Evolutionary conservation across 2,797 vertebrate species (phyloP), one percentile per base, ranked within the genome.

Genomic region (Halcyon leucocephala): DNA sequence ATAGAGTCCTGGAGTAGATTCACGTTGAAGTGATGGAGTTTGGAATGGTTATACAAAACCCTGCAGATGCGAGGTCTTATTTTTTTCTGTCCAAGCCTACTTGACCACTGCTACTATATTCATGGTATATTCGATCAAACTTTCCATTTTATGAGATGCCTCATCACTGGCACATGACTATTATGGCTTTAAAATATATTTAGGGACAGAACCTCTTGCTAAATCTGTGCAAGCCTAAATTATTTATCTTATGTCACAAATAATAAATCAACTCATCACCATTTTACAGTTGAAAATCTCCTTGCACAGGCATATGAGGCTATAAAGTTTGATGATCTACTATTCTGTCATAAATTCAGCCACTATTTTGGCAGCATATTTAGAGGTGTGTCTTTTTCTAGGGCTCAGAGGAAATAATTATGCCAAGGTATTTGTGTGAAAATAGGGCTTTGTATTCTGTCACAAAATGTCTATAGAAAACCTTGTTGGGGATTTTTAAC

Each of bases 201-300:
- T 96, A 96, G 76, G 76, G 89, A 95, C 87, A 90, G 80, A 96
- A 93, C 26, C 24, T 90, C 82, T 91, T 91, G 82, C 87, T 92
- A 89, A 89, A 91, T 93, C 87, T 93, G 91, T 87, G 31, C 69
- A 92, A 87, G 49, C 26, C 33, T 95, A 91, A 95, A 95, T 96
- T 89, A 94, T 96, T 96, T 96, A 96, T 93, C 20, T 80, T 70
- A 80, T 95, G 95, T 96, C 93, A 96, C 90, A 91, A 92, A 93
- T 86, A 84, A 93, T 97, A 96, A 93, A 94, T 94, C 96, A 94
- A 85, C 64, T 82, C 88, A 88, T 97, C 92, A 85, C 74, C 49
- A 78, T 71, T 92, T 94, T 86, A 41, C 52, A 51, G 55, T 9
- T 79, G 74, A 81, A 92, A 85, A 87, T 93, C 74, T 91, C 31